A percentile compares a stretch with the other conserved stretches of the same genome.
phyloP scores from a whole-genome alignment of 1,140 invertebrate genomes.

The Drosophila sp. region DNA sequence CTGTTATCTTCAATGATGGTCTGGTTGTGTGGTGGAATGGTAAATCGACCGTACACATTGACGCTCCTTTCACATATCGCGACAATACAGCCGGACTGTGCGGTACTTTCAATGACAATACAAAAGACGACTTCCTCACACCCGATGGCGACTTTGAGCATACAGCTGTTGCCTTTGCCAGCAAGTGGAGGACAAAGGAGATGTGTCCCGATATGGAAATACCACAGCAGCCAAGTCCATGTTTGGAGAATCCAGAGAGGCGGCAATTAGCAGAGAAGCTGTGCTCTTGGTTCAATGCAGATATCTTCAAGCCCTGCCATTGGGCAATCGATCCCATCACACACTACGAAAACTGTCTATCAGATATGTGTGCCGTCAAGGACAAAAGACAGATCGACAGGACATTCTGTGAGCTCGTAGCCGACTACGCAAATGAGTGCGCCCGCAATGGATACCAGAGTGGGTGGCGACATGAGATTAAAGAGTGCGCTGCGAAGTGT shows the following conservation, averaged over 20 bases:
- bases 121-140: constrained; percentile 94
- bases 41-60: constrained; percentile 90
- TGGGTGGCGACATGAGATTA: too few relatives aligned
- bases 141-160: constrained; percentile 91
- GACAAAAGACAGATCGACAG: too few relatives aligned
- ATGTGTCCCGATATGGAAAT: constrained; percentile 87
- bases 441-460: constrained; percentile 69
- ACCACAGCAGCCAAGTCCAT: constrained; percentile 86
- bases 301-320: too few relatives aligned
- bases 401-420: too few relatives aligned
- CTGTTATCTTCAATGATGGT: constrained; percentile 89
- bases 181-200: constrained; percentile 93
- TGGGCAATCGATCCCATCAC: too few relatives aligned
- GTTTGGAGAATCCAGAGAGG: constrained; percentile 87
- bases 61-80: constrained; percentile 89
- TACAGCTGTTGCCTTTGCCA: constrained; percentile 90
- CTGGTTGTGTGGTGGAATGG: constrained; percentile 93
- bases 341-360: too few relatives aligned
- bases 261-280: constrained; percentile 87
- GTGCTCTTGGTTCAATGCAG: too few relatives aligned
- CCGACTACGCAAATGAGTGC: too few relatives aligned
- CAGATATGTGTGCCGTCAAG: too few relatives aligned
- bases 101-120: constrained; percentile 94
- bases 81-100: constrained; percentile 91
- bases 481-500: constrained; percentile 85